Conservation (phyloP, 2,888 invertebrate species). For the Macrosiphum euphorbiae region DNA sequence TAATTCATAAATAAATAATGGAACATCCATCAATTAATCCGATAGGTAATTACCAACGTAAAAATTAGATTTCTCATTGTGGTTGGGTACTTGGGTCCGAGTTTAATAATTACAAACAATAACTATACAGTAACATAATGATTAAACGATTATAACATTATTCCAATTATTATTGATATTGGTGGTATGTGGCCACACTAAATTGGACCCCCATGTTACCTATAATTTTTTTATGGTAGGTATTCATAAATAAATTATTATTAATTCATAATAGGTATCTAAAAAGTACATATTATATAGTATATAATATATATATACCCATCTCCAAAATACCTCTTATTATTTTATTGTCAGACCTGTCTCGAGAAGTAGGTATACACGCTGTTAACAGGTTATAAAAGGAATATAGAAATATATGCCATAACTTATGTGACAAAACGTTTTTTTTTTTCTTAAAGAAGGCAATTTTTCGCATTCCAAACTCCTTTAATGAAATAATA, state of each 20-base stretch:
- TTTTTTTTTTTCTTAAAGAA: background rate
- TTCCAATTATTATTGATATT: slow-evolving; percentile 16
- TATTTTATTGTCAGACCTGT: slow-evolving; percentile 15
- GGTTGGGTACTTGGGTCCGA: background rate
- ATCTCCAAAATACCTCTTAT: background rate
- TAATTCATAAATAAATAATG: slow-evolving; percentile 3
- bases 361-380: slow-evolving; percentile 13
- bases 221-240: background rate
- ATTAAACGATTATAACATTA: slow-evolving; percentile 5
- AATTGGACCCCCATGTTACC: background rate
- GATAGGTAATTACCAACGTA: background rate
- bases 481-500: background rate
- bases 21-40: slow-evolving; percentile 18
- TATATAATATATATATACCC: background rate
- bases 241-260: slow-evolving; percentile 9
- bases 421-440: slow-evolving; percentile 22
- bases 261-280: background rate
- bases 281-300: background rate
- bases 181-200: background rate
- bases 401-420: background rate
- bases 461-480: slow-evolving; percentile 9
- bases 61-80: slow-evolving; percentile 21
- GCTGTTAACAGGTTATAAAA: slow-evolving; percentile 32
- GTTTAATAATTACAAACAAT: slow-evolving; percentile 2
- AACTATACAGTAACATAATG: background rate